Evolutionary conservation across 2,888 invertebrate genomes (phyloP).

Genomic region (Hyles lineata): DNA sequence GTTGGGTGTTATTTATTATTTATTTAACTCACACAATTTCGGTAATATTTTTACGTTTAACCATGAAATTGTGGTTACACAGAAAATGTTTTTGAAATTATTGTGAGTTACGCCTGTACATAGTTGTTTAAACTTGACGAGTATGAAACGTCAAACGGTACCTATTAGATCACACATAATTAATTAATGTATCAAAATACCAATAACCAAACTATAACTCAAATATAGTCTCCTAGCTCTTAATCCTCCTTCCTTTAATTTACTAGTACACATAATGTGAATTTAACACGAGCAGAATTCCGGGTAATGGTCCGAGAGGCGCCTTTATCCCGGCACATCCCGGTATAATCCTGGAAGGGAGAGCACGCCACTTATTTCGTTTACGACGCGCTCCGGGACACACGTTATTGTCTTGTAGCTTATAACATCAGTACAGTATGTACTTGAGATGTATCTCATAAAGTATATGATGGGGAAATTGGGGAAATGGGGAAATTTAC

Average conservation of each 20-base stretch:
- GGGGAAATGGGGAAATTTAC: too few relatives aligned
- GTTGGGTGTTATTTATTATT: too few relatives aligned
- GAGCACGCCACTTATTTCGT: slow-evolving; percentile 52
- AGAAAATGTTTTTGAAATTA: too few relatives aligned
- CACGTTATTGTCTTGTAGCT: slow-evolving; percentile 25
- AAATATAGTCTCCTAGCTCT: too few relatives aligned
- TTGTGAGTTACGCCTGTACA: too few relatives aligned
- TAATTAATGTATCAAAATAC: not conserved
- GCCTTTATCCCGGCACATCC: slow-evolving; percentile 40
- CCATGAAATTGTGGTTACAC: too few relatives aligned
- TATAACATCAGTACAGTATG: not conserved
- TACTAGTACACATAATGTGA: slow-evolving; percentile 29
- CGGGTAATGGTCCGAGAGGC: slow-evolving; percentile 26
- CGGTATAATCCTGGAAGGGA: slow-evolving; percentile 51
- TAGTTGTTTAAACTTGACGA: too few relatives aligned
- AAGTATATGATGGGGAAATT: not conserved
- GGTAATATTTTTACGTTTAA: too few relatives aligned
- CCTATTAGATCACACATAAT: too few relatives aligned
- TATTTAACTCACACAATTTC: too few relatives aligned
- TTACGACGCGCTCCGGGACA: slow-evolving; percentile 48
- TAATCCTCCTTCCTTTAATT: slow-evolving; percentile 22
- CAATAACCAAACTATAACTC: not conserved
- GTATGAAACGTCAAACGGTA: too few relatives aligned
- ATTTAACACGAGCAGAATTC: slow-evolving; percentile 30
- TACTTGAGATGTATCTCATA: not conserved